These are phyloP conservation scores for Pterocles gutturalis DNA, from an alignment of 2,113 vertebrate species.

Conservation along the genomic window DNA sequence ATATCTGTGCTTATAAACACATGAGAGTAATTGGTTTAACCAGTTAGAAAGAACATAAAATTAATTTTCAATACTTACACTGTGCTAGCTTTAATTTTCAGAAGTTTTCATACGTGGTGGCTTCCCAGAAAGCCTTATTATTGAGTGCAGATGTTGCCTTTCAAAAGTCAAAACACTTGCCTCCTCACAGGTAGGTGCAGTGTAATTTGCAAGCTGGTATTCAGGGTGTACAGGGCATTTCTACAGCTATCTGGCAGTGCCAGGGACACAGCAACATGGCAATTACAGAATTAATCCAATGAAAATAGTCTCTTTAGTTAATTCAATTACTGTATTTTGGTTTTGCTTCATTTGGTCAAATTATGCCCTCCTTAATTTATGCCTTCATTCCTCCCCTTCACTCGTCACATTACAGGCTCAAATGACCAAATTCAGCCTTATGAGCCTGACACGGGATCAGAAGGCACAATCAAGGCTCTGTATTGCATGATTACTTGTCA, in stretches of 20 bases:
- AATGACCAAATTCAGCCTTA: background rate
- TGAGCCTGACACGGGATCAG: background rate
- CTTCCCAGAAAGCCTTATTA: background rate
- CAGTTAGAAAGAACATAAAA: background rate
- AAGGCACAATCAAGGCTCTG: background rate
- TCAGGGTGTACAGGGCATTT: background rate
- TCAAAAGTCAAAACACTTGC: background rate
- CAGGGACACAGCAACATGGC: background rate
- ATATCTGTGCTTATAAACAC: background rate
- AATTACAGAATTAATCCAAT: constrained; percentile 30
- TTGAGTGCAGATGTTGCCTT: background rate
- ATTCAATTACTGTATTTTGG: constrained; percentile 11
- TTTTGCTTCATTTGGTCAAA: constrained; percentile 30
- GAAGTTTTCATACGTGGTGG: background rate
- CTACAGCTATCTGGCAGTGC: background rate
- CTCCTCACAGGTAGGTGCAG: background rate
- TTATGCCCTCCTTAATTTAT: constrained; percentile 26
- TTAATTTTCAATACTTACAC: background rate
- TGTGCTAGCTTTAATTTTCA: background rate
- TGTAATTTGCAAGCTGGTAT: background rate
- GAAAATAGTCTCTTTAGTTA: background rate
- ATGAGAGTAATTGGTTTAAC: background rate
- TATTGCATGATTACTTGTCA: background rate
- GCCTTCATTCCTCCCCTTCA: background rate
- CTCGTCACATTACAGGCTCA: background rate